phyloP scores from a whole-genome alignment of 2,113 vertebrate species.

The Apeltes quadracus region DNA sequence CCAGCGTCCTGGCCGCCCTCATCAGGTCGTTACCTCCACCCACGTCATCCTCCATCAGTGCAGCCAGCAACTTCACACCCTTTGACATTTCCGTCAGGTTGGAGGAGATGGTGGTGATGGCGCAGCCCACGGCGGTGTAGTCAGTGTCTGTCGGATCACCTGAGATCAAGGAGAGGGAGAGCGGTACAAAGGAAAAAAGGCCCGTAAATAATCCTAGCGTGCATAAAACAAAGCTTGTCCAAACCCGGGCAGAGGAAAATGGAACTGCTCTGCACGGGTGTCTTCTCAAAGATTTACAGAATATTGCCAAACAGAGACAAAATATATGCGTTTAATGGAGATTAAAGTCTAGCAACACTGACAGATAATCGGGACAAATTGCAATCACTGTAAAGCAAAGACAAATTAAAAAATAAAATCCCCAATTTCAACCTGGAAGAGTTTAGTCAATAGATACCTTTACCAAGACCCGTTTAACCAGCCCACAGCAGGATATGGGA shows the following conservation, averaged over 20 bases:
- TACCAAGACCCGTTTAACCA: slow-evolving; percentile 9
- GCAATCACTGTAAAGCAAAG: not conserved
- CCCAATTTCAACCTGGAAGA: slow-evolving; percentile 40
- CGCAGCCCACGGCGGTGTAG: slow-evolving; percentile 97
- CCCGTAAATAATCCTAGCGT: not conserved
- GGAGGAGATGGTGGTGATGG: slow-evolving; percentile 98
- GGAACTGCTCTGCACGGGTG: not conserved
- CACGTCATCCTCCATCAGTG: slow-evolving; percentile 95
- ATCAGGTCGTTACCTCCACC: slow-evolving; percentile 94
- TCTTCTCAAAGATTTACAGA: not conserved
- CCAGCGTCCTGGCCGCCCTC: slow-evolving; percentile 91
- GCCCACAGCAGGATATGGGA: slow-evolving; percentile 38
- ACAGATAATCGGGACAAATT: not conserved
- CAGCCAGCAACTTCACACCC: slow-evolving; percentile 95
- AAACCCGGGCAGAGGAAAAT: not conserved
- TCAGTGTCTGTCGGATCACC: slow-evolving; percentile 96
- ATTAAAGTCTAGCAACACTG: not conserved
- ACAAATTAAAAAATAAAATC: not conserved
- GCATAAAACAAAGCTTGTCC: not conserved
- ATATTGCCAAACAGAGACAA: not conserved
- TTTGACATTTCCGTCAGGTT: slow-evolving; percentile 99
- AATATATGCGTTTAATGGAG: slow-evolving; percentile 12
- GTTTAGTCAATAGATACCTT: slow-evolving; percentile 1
- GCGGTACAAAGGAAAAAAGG: not conserved
- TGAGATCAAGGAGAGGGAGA: slow-evolving; percentile 45